Percentiles rank a stretch among this genome's conserved stretches.
These are phyloP conservation scores for Cheilinus undulatus DNA, from an alignment of 2,113 vertebrate species.

Conservation along the genomic window DNA sequence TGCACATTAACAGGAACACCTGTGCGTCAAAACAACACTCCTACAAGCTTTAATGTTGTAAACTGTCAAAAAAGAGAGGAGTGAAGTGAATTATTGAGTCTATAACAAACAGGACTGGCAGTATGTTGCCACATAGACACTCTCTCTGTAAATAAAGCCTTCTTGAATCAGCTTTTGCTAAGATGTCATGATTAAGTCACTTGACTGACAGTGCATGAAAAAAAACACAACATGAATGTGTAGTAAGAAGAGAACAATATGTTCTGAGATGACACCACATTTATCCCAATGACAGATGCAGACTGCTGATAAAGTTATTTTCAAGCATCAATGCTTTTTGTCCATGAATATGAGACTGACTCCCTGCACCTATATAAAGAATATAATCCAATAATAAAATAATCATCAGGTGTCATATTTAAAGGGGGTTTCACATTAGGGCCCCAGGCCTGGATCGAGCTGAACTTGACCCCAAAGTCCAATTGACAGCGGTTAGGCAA, in stretches of 20 bases:
- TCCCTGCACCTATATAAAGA: background rate
- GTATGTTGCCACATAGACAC: background rate
- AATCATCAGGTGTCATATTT: too few relatives aligned
- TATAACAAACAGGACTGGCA: background rate
- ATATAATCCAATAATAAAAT: too few relatives aligned
- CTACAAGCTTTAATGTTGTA: background rate
- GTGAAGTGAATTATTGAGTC: background rate
- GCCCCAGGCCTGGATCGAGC: too few relatives aligned
- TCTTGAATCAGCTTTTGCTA: conserved; percentile 19
- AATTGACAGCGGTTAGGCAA: too few relatives aligned
- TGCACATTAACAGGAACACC: background rate
- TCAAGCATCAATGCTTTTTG: conserved; percentile 30
- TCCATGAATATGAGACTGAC: conserved; percentile 2
- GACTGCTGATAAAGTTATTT: conserved; percentile 14
- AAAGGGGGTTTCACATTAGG: too few relatives aligned
- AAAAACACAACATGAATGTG: conserved; percentile 5
- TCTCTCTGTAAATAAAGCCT: conserved; percentile 6
- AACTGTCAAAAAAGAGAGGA: background rate
- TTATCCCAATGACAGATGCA: conserved; percentile 11
- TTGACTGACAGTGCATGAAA: conserved; percentile 6
- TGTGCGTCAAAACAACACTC: background rate
- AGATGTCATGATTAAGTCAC: conserved; percentile 30
- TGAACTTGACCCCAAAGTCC: too few relatives aligned
- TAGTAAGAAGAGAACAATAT: conserved; percentile 11
- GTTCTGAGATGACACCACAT: conserved; percentile 11